Percentiles rank a stretch among this genome's conserved stretches.
phyloP scores from a whole-genome alignment of 1,140 invertebrate genomes.

The Bombus vancouverensis region DNA sequence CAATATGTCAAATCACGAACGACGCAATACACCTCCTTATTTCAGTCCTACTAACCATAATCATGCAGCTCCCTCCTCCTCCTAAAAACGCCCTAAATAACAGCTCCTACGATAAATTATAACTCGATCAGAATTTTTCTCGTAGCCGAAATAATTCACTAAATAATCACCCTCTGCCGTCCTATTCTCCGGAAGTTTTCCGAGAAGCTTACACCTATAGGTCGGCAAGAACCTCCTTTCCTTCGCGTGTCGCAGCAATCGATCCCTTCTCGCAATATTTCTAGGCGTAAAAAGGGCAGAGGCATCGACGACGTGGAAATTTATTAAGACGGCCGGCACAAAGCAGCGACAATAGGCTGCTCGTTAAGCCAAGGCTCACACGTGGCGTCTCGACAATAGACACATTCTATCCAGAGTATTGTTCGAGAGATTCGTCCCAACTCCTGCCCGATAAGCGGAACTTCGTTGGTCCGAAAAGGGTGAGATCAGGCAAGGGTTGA shows the following conservation, averaged over 20 bases:
- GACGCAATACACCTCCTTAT: not conserved
- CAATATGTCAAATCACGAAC: not conserved
- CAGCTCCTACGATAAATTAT: not conserved
- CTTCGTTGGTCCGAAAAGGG: not conserved
- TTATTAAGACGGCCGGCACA: not conserved
- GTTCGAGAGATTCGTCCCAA: constrained; percentile 10
- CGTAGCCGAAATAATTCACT: no score
- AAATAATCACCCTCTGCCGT: not conserved
- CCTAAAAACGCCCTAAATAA: not conserved
- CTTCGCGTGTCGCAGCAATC: not conserved
- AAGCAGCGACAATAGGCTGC: not conserved
- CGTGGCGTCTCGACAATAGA: constrained; percentile 23
- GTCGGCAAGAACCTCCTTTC: not conserved
- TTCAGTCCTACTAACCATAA: not conserved
- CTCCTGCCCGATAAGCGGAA: not conserved
- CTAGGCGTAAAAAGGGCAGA: not conserved
- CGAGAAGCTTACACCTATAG: not conserved
- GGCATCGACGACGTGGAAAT: constrained; percentile 14
- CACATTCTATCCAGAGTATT: constrained; percentile 22
- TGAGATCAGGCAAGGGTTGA: not conserved
- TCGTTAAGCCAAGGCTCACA: constrained; percentile 32
- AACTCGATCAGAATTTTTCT: not conserved
- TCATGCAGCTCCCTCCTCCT: no score
- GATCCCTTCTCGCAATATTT: not conserved
- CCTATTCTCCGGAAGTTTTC: not conserved